Conservation (phyloP, 2,797 vertebrate species). For the Sebastes hopkinsi region DNA sequence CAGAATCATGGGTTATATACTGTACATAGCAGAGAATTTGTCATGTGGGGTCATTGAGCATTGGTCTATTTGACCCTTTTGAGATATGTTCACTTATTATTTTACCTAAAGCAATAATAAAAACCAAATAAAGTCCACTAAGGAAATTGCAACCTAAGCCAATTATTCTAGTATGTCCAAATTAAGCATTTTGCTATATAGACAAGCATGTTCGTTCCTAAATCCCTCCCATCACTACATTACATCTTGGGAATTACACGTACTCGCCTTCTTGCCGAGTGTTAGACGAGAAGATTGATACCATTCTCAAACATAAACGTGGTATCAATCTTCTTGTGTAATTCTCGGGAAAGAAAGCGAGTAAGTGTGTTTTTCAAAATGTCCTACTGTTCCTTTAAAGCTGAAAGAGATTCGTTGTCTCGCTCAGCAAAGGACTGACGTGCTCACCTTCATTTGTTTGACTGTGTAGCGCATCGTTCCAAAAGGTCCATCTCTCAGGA, state of each 20-base stretch:
- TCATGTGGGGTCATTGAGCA: not conserved
- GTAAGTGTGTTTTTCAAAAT: not conserved
- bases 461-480: constrained; percentile 95
- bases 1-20: not conserved
- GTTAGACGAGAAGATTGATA: not conserved
- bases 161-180: not conserved
- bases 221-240: too few relatives aligned
- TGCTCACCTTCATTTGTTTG: constrained; percentile 95
- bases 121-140: not conserved
- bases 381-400: not conserved
- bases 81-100: not conserved
- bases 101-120: not conserved
- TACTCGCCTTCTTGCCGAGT: rapidly evolving
- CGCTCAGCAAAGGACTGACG: not conserved
- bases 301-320: not conserved
- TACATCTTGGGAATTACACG: not conserved
- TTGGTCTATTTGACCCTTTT: not conserved
- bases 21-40: not conserved
- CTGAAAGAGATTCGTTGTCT: not conserved
- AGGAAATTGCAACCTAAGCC: not conserved
- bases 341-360: not conserved
- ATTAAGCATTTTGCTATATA: not conserved
- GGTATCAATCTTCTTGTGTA: not conserved
- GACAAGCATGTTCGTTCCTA: not conserved
- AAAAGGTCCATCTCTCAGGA: constrained; percentile 92